A percentile compares a stretch with the other conserved stretches of the same genome.
phyloP scores from a whole-genome alignment of 2,888 invertebrate genomes.

The Keiferia lycopersicella region DNA sequence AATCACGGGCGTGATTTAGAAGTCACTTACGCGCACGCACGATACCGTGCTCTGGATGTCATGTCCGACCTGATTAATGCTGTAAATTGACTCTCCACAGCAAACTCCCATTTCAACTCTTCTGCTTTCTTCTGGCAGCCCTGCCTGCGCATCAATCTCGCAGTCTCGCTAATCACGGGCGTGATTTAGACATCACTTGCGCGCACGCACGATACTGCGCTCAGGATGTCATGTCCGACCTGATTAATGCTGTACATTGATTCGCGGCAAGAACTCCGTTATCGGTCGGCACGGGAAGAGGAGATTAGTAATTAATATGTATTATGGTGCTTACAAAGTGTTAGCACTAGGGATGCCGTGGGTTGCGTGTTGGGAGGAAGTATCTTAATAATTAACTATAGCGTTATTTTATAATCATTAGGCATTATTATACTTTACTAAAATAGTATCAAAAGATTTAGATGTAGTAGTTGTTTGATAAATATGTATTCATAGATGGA shows the following conservation, averaged over 20 bases:
- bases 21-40: conserved; percentile 39
- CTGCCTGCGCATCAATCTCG: conserved; percentile 51
- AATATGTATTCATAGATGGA: too few species aligned
- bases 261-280: conserved; percentile 18
- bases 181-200: conserved; percentile 49
- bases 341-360: not conserved
- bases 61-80: conserved; percentile 25
- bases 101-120: not conserved
- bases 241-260: conserved; percentile 24
- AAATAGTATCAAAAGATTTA: too few species aligned
- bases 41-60: conserved; percentile 27
- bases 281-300: conserved; percentile 16
- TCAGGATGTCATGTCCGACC: conserved; percentile 27
- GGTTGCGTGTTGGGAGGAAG: not conserved
- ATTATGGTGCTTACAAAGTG: conserved; percentile 5
- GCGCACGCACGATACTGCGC: conserved; percentile 24
- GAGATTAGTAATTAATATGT: conserved; percentile 13
- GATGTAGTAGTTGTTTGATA: too few species aligned
- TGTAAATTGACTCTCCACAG: conserved; percentile 6
- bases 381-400: not conserved
- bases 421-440: too few species aligned
- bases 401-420: not conserved
- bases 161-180: conserved; percentile 53
- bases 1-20: conserved; percentile 52
- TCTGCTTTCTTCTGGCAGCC: conserved; percentile 13